A percentile compares a stretch with the other conserved stretches of the same genome.
These are phyloP conservation scores for Amphiprion ocellaris DNA, from an alignment of 2,113 vertebrate genomes.

Conservation along the genomic window DNA sequence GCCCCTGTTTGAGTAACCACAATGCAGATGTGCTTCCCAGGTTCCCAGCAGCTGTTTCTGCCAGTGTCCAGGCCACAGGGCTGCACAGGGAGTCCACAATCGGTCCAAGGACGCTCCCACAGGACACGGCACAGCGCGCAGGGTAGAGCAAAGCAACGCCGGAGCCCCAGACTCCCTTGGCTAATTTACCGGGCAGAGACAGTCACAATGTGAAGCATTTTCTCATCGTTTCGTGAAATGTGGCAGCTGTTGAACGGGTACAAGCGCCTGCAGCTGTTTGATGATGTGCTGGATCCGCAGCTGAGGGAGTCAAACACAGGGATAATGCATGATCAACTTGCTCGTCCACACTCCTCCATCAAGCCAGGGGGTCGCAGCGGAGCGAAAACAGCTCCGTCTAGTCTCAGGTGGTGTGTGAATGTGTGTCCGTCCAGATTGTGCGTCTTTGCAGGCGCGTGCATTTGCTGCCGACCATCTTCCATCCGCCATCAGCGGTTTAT, in stretches of 20 bases:
- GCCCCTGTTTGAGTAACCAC: constrained; percentile 15
- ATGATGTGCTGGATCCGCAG: constrained; percentile 57
- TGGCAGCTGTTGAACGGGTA: constrained; percentile 65
- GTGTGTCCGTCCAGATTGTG: not conserved
- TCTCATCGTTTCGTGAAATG: constrained; percentile 57
- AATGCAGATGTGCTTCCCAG: constrained; percentile 28
- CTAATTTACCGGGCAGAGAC: constrained; percentile 58
- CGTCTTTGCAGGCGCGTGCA: not conserved
- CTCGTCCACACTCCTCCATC: constrained; percentile 29
- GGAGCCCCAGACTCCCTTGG: constrained; percentile 50
- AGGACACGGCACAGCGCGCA: constrained; percentile 30
- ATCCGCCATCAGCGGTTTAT: constrained; percentile 42
- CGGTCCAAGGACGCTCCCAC: constrained; percentile 38
- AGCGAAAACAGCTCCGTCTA: constrained; percentile 30
- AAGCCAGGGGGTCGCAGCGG: constrained; percentile 18
- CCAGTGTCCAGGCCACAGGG: constrained; percentile 5
- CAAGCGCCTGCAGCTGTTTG: constrained; percentile 66
- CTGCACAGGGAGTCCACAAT: constrained; percentile 19
- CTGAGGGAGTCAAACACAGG: constrained; percentile 39
- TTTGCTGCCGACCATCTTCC: not conserved
- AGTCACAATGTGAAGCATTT: constrained; percentile 45
- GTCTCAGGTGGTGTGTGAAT: constrained; percentile 27
- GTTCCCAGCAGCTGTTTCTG: constrained; percentile 45
- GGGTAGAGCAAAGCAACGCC: constrained; percentile 11
- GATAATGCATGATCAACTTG: constrained; percentile 36